Evolutionary conservation across 2,888 invertebrate genomes (phyloP).

Genomic region (Hololepta plana): DNA sequence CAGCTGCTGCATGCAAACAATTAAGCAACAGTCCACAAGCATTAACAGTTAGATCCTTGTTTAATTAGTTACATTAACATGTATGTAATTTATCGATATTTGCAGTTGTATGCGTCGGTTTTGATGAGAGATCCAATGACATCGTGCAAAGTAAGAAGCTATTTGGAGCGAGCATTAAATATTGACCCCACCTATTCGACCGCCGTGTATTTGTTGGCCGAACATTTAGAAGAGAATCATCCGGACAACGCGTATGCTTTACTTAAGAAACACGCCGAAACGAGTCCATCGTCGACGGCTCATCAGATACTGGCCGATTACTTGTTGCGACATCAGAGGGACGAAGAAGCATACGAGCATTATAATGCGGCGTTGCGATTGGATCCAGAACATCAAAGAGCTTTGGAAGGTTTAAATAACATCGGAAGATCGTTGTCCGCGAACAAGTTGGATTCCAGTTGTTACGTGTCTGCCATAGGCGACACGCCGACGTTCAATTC

Average conservation of each 20-base stretch:
- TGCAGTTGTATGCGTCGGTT: conserved; percentile 56
- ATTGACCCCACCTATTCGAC: conserved; percentile 54
- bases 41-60: conserved; percentile 39
- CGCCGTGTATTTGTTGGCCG: conserved; percentile 52
- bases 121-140: conserved; percentile 46
- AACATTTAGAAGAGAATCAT: conserved; percentile 47
- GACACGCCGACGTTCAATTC: conserved; percentile 29
- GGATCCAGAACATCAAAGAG: conserved; percentile 44
- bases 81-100: conserved; percentile 10
- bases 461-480: conserved; percentile 32
- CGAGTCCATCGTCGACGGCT: conserved; percentile 39
- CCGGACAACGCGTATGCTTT: conserved; percentile 48
- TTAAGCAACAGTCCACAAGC: conserved; percentile 54
- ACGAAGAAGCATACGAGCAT: conserved; percentile 50
- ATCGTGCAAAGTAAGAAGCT: conserved; percentile 40
- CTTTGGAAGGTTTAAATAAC: conserved; percentile 43
- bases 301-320: conserved; percentile 41
- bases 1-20: conserved; percentile 50
- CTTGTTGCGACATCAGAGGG: conserved; percentile 30
- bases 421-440: conserved; percentile 29
- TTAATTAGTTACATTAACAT: too few species aligned
- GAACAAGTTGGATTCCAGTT: conserved; percentile 31
- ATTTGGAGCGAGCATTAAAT: conserved; percentile 52
- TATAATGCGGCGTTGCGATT: conserved; percentile 45
- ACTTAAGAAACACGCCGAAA: conserved; percentile 43